Evolutionary conservation across 1,140 invertebrate species (phyloP), one percentile per base, ranked within the genome.

Genomic region (Trinorchestia longiramus): DNA sequence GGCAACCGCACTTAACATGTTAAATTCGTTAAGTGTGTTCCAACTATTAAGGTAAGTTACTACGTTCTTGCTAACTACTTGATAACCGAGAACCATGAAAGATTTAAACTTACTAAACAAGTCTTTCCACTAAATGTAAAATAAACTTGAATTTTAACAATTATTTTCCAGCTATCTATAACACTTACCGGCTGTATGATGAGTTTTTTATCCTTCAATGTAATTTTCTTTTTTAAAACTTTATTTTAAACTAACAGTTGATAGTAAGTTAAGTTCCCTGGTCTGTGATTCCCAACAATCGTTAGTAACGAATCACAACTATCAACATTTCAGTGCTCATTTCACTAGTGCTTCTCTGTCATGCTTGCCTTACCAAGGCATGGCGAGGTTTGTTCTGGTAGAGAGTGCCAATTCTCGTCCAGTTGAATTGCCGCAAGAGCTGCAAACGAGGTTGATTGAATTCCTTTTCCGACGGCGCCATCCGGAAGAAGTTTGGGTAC

Each of bases 301-400:
- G 62, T 36, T 77, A n/a, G 62, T 1, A 77, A 11, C 47, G 47
- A n/a, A n/a, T n/a, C 47, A 8, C 47, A 23, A 23, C 62, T 1
- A 28, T 36, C 62, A 36, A 77, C 62, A 28, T 36, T 36, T 77
- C 28, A 23, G 1, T 36, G 8, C 62, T 19, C 28, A 11, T 77
- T 28, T 3, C 62, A 15, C 28, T 77, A 15, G 62, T 28, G 62
- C 62, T 36, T 36, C 11, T 3, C 62, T 77, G 62, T 36, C 62
- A 77, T 36, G 3, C 28, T 28, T 19, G 6, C 23, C 98, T 98
- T 97, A 99, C 98, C 97, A 99, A 97, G 0, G 99, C 98, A 97
- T 99, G 99, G 97, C 99, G 97, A 0, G 99, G 99, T 97, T 99
- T 99, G 97, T 99, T 99, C 97, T 99, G 99, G 97, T 99, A 99